Evolutionary conservation across 2,113 vertebrate species (phyloP).

Genomic region (Myotis lucifugus): DNA sequence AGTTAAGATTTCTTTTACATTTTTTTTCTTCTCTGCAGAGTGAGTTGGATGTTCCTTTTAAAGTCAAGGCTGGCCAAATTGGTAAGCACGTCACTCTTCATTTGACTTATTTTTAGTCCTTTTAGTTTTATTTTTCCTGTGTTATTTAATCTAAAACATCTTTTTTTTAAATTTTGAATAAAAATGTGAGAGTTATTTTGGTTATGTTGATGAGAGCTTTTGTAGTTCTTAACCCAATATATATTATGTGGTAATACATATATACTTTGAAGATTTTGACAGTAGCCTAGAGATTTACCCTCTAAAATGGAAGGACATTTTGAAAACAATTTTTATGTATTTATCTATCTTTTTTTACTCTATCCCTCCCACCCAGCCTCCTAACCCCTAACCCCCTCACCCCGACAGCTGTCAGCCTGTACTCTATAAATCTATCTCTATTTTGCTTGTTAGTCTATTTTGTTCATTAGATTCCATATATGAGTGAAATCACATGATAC

Average conservation of each 20-base stretch:
- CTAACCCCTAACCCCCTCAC: too few relatives aligned
- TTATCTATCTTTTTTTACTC: too few relatives aligned
- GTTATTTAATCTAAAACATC: slow-evolving; percentile 25
- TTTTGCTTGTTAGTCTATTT: too few relatives aligned
- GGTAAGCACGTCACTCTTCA: slow-evolving; percentile 86
- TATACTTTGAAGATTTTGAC: not conserved
- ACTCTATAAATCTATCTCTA: too few relatives aligned
- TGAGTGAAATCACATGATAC: too few relatives aligned
- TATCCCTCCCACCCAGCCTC: too few relatives aligned
- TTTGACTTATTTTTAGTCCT: slow-evolving; percentile 4
- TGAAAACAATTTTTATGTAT: not conserved
- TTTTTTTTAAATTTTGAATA: not conserved
- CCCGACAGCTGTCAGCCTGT: too few relatives aligned
- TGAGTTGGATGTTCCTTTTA: slow-evolving; percentile 96
- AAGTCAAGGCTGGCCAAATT: slow-evolving; percentile 95
- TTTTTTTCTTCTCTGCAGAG: slow-evolving; percentile 86
- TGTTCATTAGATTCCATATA: too few relatives aligned
- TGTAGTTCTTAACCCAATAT: not conserved
- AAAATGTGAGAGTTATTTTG: slow-evolving; percentile 38
- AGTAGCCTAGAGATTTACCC: not conserved
- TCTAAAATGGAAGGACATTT: not conserved
- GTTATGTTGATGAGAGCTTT: not conserved
- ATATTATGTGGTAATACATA: not conserved
- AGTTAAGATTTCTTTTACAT: slow-evolving; percentile 32
- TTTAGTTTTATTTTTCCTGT: not conserved